Conservation (phyloP, 2,113 vertebrate species). For the Mustela nigripes region DNA sequence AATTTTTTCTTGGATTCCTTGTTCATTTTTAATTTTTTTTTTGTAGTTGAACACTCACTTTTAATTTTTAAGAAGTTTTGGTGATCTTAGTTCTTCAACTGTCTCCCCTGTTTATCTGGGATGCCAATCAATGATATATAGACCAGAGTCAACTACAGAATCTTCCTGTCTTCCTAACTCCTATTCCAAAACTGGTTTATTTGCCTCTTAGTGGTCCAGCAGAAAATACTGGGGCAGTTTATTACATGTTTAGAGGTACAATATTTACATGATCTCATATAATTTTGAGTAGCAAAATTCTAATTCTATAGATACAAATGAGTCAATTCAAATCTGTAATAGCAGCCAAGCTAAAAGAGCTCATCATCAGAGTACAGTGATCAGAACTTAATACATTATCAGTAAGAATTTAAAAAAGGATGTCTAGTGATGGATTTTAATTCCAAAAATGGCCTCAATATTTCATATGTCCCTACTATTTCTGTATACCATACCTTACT, state of each 20-base stretch:
- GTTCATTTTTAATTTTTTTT: not conserved
- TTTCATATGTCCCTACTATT: not conserved
- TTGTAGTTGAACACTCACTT: not conserved
- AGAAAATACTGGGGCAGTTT: not conserved
- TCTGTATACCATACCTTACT: not conserved
- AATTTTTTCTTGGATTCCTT: not conserved
- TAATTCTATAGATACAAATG: not conserved
- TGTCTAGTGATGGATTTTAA: not conserved
- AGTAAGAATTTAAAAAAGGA: not conserved
- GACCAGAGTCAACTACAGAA: not conserved
- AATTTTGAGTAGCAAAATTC: not conserved
- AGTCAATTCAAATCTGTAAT: not conserved
- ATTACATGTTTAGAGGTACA: not conserved
- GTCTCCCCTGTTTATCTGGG: not conserved
- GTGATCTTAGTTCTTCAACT: not conserved
- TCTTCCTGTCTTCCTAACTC: not conserved
- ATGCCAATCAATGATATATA: not conserved
- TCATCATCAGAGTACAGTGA: not conserved
- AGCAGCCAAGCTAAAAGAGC: not conserved
- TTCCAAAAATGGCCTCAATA: not conserved
- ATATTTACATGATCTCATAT: not conserved
- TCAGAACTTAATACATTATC: not conserved
- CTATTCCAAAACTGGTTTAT: not conserved
- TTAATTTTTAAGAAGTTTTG: not conserved
- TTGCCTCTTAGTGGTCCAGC: not conserved